phyloP scores from a whole-genome alignment of 2,113 vertebrate species.

The Diglossa brunneiventris region DNA sequence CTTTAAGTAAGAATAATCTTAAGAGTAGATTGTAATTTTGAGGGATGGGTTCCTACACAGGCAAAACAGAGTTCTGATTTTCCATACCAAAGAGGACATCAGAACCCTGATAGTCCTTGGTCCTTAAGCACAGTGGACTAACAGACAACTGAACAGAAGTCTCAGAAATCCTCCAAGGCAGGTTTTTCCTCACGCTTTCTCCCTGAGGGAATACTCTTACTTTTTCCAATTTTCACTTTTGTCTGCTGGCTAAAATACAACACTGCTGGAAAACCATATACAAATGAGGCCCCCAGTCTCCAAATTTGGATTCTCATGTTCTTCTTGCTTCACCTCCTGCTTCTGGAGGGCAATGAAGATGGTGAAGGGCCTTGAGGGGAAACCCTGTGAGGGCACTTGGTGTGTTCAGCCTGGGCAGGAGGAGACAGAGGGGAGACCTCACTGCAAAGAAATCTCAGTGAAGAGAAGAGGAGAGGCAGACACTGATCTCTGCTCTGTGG shows the following conservation, averaged over 20 bases:
- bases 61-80: neutral
- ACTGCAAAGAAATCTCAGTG: neutral
- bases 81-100: neutral
- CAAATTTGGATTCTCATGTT: neutral
- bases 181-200: neutral
- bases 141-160: neutral
- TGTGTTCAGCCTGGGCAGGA: neutral
- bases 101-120: neutral
- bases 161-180: neutral
- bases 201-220: neutral
- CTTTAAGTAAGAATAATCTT: neutral
- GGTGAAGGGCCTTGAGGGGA: neutral
- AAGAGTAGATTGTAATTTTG: neutral
- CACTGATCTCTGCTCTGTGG: neutral
- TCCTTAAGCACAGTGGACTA: neutral
- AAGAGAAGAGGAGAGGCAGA: neutral
- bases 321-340: neutral
- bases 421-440: neutral
- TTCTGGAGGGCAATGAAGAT: neutral
- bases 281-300: neutral
- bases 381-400: accelerated
- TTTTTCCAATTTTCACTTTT: neutral
- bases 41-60: neutral
- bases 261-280: neutral
- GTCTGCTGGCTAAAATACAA: neutral